Evolutionary conservation across 2,797 vertebrate genomes (phyloP).

Genomic region (Carcharodon carcharias): DNA sequence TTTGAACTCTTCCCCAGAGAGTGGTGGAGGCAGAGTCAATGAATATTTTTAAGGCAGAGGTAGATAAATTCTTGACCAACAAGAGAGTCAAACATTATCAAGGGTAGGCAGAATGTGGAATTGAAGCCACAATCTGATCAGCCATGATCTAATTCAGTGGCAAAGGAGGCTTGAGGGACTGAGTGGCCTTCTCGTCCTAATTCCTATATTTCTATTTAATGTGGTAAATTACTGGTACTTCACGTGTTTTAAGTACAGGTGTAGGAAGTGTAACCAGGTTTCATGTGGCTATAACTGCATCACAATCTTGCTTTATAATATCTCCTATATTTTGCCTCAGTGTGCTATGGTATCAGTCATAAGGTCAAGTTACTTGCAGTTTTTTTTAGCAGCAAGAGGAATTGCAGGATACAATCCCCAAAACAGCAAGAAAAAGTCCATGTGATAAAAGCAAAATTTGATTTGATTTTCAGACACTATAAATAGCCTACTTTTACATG

Average conservation of each 20-base stretch:
- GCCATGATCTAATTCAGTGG: too few relatives aligned
- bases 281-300: neutral
- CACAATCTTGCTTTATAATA: neutral
- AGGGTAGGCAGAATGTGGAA: too few relatives aligned
- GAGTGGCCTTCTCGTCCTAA: too few relatives aligned
- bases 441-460: neutral
- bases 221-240: neutral
- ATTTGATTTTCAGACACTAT: neutral
- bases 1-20: too few relatives aligned
- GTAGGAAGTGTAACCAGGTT: neutral
- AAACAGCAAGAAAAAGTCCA: neutral
- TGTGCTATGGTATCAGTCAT: neutral
- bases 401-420: neutral
- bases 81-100: too few relatives aligned
- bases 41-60: too few relatives aligned
- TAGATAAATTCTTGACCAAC: too few relatives aligned
- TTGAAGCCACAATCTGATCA: too few relatives aligned
- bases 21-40: too few relatives aligned
- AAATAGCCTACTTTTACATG: neutral
- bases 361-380: neutral
- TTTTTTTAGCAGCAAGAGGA: neutral
- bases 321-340: neutral
- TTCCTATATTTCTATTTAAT: neutral
- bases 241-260: neutral
- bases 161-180: too few relatives aligned